phyloP scores from a whole-genome alignment of 2,113 vertebrate genomes.

The Eonycteris spelaea region DNA sequence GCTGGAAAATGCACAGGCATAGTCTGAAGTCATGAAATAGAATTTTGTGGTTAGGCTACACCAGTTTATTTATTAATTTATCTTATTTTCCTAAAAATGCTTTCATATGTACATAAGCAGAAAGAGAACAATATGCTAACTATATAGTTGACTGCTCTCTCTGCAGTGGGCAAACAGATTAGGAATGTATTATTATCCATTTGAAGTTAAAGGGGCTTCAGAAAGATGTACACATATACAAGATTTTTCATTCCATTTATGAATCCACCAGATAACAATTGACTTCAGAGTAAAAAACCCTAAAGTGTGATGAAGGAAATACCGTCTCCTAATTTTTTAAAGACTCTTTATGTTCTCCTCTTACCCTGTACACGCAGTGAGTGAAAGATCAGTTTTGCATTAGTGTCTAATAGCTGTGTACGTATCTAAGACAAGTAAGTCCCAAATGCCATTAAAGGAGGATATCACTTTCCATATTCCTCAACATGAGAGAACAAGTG shows the following conservation, averaged over 20 bases:
- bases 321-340: neutral
- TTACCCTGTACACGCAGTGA: too few relatives aligned
- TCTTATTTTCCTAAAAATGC: neutral
- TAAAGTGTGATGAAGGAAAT: neutral
- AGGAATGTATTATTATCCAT: neutral
- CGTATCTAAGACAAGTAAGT: neutral
- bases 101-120: neutral
- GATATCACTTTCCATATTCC: neutral
- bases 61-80: neutral
- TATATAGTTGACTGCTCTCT: neutral
- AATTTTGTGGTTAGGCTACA: neutral
- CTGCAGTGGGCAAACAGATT: neutral
- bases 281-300: neutral
- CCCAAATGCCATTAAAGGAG: neutral
- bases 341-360: neutral
- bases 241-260: neutral
- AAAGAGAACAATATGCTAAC: neutral
- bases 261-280: neutral
- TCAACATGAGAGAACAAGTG: neutral
- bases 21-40: neutral
- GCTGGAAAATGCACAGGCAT: neutral
- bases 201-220: neutral
- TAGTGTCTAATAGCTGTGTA: neutral
- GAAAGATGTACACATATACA: neutral
- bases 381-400: neutral